A percentile compares a stretch with the other conserved stretches of the same genome.
Evolutionary conservation across 1,140 invertebrate species (phyloP).

Genomic region (Trachymyrmex cornetzi): DNA sequence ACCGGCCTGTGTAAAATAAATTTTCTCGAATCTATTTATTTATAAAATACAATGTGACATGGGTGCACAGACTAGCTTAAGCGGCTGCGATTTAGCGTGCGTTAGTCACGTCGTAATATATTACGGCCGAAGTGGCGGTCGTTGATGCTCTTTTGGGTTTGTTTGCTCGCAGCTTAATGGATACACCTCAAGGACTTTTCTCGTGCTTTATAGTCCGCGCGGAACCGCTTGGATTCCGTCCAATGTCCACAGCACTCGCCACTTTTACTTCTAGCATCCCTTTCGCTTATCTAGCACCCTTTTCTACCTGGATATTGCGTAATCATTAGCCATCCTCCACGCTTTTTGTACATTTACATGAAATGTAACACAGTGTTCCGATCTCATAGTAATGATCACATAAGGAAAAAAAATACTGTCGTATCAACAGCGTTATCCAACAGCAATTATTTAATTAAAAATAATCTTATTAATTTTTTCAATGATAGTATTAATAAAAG

Average conservation of each 20-base stretch:
- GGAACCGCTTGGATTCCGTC: conserved; percentile 72
- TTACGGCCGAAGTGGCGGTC: conserved; percentile 72
- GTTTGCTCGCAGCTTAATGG: conserved; percentile 78
- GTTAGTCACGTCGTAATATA: conserved; percentile 76
- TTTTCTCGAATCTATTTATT: conserved; percentile 70
- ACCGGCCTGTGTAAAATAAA: conserved; percentile 47
- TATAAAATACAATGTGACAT: conserved; percentile 78
- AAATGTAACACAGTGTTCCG: background rate
- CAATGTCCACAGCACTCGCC: conserved; percentile 71
- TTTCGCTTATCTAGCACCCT: conserved; percentile 21
- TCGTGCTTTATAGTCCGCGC: conserved; percentile 71
- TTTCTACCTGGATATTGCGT: conserved; percentile 30
- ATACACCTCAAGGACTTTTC: conserved; percentile 75
- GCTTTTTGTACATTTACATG: conserved; percentile 17
- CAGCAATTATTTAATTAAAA: no score
- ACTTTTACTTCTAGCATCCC: conserved; percentile 59
- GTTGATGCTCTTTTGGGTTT: conserved; percentile 75
- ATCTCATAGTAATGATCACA: background rate
- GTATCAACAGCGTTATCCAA: no score
- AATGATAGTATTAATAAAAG: no score
- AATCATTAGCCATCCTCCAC: conserved; percentile 59
- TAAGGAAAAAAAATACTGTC: no score
- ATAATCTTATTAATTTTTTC: no score
- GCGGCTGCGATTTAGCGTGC: conserved; percentile 69
- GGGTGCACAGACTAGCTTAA: conserved; percentile 59